These are phyloP conservation scores for Pluvialis apricaria DNA, from an alignment of 2,113 vertebrate genomes.

Conservation along the genomic window DNA sequence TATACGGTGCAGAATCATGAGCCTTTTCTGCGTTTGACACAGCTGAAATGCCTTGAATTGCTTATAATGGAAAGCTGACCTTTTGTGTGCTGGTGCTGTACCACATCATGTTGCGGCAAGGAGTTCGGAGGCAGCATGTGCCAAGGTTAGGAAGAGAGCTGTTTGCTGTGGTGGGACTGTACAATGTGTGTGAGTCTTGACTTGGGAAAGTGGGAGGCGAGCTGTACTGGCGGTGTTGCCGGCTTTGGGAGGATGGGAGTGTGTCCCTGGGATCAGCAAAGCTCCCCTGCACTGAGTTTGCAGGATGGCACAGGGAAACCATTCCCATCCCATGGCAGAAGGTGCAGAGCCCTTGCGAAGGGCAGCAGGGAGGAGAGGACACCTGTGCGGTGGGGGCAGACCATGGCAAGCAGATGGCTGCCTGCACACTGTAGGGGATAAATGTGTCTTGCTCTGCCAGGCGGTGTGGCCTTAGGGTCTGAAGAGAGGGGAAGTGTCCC, in stretches of 20 bases:
- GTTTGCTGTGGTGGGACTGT: neutral
- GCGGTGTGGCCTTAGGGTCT: accelerated
- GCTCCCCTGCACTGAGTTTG: neutral
- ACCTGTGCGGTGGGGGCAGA: neutral
- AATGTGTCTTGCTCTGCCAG: neutral
- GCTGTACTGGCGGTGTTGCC: neutral
- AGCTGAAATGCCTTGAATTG: neutral
- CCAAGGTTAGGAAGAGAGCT: neutral
- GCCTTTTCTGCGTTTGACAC: neutral
- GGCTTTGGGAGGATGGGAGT: neutral
- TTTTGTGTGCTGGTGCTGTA: neutral
- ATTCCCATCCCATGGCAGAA: neutral
- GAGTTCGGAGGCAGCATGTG: neutral
- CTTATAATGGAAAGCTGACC: neutral
- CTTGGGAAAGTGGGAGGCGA: neutral
- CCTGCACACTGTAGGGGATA: neutral
- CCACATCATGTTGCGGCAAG: accelerated
- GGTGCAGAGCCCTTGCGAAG: accelerated
- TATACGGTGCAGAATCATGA: neutral
- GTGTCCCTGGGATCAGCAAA: neutral
- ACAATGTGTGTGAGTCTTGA: neutral
- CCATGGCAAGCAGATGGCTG: neutral
- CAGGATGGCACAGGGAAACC: neutral
- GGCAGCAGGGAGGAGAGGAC: neutral
- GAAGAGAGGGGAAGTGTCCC: neutral